Base-by-base conservation (phyloP, 2,888 invertebrate genomes). In the Zhuqinia jingwanae region DNA sequence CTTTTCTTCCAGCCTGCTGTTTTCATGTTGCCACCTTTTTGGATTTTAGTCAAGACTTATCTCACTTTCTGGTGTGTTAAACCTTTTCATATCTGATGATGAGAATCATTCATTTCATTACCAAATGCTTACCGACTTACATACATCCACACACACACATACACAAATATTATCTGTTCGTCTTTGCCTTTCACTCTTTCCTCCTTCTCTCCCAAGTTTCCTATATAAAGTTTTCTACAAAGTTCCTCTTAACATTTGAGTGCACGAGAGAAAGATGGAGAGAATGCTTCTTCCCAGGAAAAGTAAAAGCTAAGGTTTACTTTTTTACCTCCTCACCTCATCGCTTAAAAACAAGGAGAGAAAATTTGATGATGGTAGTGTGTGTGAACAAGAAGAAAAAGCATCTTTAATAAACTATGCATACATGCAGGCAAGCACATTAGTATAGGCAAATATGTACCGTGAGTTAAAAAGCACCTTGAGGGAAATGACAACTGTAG, bases 61-160 rank as follows among this genome's bases (percentile, higher is more conserved):
- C 73, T 70, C 56, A 81, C 73, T 81, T 70, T 81, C 73, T 81
- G 73, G 81, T 58, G 47, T 81, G 73, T 81, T 80, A 58, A 81
- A 81, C 81, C 81, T 45, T 81, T 73, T 81, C 73, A 81, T 81
- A 81, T 81, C 58, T 50, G 68, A 56, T 42, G 80, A 68, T 73
- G 73, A 73, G 45, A 80, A 73, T 70, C 73, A 81, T 73, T 81
- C 81, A 81, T 81, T 81, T 81, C 60, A 58, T 73, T 81, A 73
- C 81, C 58, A 60, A 73, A 45, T 42, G 10, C 22, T 68, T 42
- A 36, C 80, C 42, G 11, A 30, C 75, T 53, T 47, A 45, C 8
- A 25, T 25, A 20, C 68, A n/a, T n/a, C n/a, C n/a, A n/a, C n/a
- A n/a, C n/a, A 30, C 75, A 30, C 22, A 45, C 8, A 25, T 25